Percentiles rank a stretch among this genome's conserved stretches.
Conservation (phyloP, 2,113 vertebrate genomes). For the Laterallus jamaicensis region DNA sequence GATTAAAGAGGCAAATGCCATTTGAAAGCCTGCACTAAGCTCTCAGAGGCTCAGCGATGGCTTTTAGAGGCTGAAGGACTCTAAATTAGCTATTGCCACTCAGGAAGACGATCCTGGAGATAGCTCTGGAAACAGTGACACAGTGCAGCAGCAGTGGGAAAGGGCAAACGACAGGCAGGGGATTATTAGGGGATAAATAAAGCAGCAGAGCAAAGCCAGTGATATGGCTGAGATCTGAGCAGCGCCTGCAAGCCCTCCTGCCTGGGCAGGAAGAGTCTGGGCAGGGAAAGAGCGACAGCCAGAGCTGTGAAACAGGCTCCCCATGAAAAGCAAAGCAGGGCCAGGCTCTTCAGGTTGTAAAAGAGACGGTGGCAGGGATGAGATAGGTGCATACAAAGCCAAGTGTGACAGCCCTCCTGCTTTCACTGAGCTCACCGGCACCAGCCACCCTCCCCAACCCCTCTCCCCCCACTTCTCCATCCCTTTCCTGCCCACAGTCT, state of each 20-base stretch:
- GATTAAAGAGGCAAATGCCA: background rate
- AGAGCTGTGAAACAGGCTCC: background rate
- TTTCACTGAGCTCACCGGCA: accelerated
- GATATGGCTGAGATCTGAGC: accelerated
- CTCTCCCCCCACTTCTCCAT: background rate
- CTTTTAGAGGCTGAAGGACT: background rate
- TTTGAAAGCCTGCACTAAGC: background rate
- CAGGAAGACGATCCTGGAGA: background rate
- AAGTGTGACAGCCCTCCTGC: background rate
- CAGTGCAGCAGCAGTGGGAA: background rate
- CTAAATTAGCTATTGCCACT: background rate
- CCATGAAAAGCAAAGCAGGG: accelerated
- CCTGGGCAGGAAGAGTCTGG: background rate
- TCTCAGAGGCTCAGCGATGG: background rate
- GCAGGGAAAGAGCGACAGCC: background rate
- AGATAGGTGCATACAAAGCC: too few relatives aligned
- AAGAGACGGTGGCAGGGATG: accelerated
- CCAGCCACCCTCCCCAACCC: background rate
- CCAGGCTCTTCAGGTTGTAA: background rate
- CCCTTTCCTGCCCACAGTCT: background rate
- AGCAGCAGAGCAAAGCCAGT: background rate
- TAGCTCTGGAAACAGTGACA: background rate
- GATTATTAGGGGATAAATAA: background rate
- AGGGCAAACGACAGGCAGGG: background rate
- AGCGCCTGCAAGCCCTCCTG: background rate